Evolutionary conservation across 2,797 vertebrate species (phyloP).

Genomic region (Gymnopithys bicolor): DNA sequence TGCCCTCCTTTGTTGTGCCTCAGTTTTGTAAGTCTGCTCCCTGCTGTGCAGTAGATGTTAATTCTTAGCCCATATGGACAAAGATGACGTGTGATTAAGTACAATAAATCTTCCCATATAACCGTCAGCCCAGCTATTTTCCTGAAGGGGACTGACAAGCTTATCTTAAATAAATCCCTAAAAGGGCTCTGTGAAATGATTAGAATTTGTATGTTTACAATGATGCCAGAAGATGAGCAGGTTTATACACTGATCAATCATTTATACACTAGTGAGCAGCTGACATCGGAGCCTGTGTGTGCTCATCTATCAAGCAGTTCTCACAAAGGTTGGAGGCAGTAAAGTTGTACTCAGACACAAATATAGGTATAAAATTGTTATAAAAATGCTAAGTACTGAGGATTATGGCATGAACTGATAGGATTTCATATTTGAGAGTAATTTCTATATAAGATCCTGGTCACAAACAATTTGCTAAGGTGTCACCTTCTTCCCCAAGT

Average conservation of each 20-base stretch:
- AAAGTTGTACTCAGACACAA: not conserved
- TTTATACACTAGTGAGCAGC: slow-evolving; percentile 13
- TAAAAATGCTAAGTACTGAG: not conserved
- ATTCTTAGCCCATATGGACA: not conserved
- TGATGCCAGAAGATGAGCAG: slow-evolving; percentile 19
- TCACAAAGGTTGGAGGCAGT: slow-evolving; percentile 18
- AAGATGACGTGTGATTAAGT: not conserved
- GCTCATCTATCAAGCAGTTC: slow-evolving; percentile 26
- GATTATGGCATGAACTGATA: not conserved
- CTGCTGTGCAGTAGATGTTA: slow-evolving; percentile 4
- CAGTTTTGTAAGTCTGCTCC: not conserved
- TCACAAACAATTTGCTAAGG: not conserved
- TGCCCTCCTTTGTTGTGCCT: not conserved
- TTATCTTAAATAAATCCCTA: slow-evolving; percentile 40
- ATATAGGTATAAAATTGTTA: slow-evolving; percentile 15
- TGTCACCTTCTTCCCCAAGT: not conserved
- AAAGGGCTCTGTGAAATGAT: slow-evolving; percentile 43
- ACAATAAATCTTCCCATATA: slow-evolving; percentile 11
- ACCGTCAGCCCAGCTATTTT: slow-evolving; percentile 1
- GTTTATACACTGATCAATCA: slow-evolving; percentile 43
- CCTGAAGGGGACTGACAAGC: slow-evolving; percentile 3
- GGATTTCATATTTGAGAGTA: not conserved
- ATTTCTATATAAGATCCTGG: not conserved
- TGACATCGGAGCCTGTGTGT: not conserved
- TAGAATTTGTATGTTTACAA: slow-evolving; percentile 32